These are phyloP conservation scores for Allochrocebus solatus DNA, from an alignment of 2,797 vertebrate species.

Conservation along the genomic window DNA sequence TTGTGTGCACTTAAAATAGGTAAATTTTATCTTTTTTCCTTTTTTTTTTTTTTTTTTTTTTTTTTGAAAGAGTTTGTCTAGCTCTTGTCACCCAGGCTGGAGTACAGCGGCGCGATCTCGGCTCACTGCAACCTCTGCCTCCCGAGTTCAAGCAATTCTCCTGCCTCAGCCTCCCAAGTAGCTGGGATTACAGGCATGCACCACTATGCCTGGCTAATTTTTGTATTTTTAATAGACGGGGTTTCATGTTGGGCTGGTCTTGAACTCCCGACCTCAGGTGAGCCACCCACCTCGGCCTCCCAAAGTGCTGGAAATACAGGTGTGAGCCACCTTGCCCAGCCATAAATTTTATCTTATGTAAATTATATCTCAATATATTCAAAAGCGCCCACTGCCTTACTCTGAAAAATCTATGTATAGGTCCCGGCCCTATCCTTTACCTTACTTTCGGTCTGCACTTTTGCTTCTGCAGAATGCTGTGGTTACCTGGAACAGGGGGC, in stretches of 20 bases:
- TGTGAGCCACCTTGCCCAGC: too few relatives aligned
- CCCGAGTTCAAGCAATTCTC: not conserved
- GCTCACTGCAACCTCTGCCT: not conserved
- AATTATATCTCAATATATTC: not conserved
- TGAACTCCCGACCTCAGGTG: not conserved
- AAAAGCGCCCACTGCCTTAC: not conserved
- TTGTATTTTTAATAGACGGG: not conserved
- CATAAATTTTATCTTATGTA: not conserved
- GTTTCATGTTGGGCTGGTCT: not conserved
- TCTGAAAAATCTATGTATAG: not conserved
- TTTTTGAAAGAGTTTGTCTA: too few relatives aligned
- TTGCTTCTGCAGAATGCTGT: not conserved
- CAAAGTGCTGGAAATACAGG: not conserved
- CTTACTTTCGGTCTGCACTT: not conserved
- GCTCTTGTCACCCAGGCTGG: not conserved
- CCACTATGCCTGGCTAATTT: not conserved
- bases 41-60: too few relatives aligned
- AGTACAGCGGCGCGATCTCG: rapidly evolving
- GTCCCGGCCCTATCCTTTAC: not conserved
- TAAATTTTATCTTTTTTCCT: not conserved
- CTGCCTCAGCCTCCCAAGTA: not conserved
- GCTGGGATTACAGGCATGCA: not conserved
- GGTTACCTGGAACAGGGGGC: not conserved
- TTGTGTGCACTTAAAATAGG: not conserved
- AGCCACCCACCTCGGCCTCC: not conserved